Base-by-base conservation (phyloP, 2,888 invertebrate species). In the Ormia ochracea region DNA sequence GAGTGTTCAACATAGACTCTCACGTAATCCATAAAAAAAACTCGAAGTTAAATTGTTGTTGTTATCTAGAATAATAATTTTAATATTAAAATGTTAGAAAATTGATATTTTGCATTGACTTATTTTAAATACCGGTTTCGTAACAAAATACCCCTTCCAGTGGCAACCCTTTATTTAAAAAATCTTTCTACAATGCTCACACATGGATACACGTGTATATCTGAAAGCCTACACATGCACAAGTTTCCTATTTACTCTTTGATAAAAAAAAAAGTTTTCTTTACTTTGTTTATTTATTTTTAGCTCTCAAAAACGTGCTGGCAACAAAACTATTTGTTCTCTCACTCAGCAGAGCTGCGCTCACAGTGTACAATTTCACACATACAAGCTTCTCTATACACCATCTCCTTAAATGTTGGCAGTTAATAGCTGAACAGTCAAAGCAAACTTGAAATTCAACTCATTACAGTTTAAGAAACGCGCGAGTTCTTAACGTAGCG, bases 401-500 rank as follows among this genome's bases (percentile, higher is more conserved):
- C 74, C 63, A 69, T 59, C 14, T 54, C 33, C 59, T 41, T 36
- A 33, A 45, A 63, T 74, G 69, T 69, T 74, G 48, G 19, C 43
- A 61, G 50, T 68, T 54, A 63, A 56, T 63, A 68, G 72, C 72
- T 56, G 28, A 28, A 68, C 61, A 38, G 48, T 45, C 56, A n/a
- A 75, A 76, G 75, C 63, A 80, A 75, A 80, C 72, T 75, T 76
- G 72, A 80, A 61, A 68, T 80, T 76, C 80, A 72, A 76, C 80
- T 72, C 80, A 80, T 80, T 79, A 68, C 75, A 76, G 80, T 76
- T 63, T 61, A 56, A 56, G 68, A 63, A 72, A 80, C 76, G 66
- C 72, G 72, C 75, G 80, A 66, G 80, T 76, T 76, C 56, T 72
- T 38, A 33, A 50, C 56, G 72, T 54, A 50, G 23, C 41, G 66